Conservation (phyloP, 2,113 vertebrate genomes). For the Pseudonaja textilis region DNA sequence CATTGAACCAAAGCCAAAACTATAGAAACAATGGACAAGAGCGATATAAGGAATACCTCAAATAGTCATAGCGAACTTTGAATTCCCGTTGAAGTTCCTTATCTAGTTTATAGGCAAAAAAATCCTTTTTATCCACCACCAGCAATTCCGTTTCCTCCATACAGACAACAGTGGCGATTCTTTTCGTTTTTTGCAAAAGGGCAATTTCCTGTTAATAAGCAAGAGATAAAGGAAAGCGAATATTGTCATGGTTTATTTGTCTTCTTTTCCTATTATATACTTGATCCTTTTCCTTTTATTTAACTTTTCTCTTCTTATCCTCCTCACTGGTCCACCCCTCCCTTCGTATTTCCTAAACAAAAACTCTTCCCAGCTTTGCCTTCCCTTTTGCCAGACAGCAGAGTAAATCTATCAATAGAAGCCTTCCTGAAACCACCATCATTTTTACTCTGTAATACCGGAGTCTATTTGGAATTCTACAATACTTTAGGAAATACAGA, state of each 20-base stretch:
- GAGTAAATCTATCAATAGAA: neutral
- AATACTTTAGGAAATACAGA: neutral
- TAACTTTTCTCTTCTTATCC: neutral
- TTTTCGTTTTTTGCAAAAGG: conserved; percentile 49
- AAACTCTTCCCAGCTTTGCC: neutral
- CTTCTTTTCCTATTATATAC: neutral
- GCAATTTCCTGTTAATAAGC: conserved; percentile 54
- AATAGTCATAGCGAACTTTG: conserved; percentile 49
- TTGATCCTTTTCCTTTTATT: neutral
- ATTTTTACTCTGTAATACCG: neutral
- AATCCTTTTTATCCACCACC: conserved; percentile 67
- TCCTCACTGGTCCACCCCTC: neutral
- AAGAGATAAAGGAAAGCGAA: neutral
- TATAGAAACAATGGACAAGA: neutral
- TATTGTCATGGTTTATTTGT: neutral
- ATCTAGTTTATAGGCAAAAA: conserved; percentile 59
- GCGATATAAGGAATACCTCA: conserved; percentile 47
- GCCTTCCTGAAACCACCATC: neutral
- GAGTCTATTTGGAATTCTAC: neutral
- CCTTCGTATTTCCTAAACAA: neutral
- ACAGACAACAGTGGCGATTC: conserved; percentile 60
- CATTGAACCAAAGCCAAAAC: neutral
- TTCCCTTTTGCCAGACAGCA: neutral
- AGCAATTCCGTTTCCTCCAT: conserved; percentile 70
- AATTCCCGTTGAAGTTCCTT: conserved; percentile 63